These are phyloP conservation scores for Bradypodion ventrale DNA, from an alignment of 2,797 vertebrate species.

Conservation along the genomic window DNA sequence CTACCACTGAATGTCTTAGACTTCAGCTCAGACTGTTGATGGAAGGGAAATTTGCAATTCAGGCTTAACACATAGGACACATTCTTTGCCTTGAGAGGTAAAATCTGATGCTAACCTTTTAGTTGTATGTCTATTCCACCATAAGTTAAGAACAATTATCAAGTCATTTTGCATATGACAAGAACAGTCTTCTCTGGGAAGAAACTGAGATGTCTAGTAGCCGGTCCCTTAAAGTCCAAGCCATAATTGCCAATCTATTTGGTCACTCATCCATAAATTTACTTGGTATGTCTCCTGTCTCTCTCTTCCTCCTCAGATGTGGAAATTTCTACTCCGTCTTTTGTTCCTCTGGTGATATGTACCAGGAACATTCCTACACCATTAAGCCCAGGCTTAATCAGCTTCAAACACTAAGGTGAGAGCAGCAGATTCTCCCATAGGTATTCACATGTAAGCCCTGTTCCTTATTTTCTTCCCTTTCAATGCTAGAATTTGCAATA, in stretches of 20 bases:
- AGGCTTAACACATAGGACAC: background rate
- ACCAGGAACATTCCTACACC: background rate
- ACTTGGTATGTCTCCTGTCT: background rate
- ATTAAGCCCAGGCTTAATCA: background rate
- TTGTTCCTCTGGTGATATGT: background rate
- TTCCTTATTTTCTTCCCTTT: background rate
- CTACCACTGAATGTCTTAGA: background rate
- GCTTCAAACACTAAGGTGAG: background rate
- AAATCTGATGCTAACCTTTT: background rate
- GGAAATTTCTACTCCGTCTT: background rate
- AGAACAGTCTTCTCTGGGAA: no score
- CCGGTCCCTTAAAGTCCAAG: background rate
- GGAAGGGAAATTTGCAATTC: background rate
- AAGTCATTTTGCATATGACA: background rate
- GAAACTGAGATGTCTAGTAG: background rate
- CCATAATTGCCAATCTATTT: background rate
- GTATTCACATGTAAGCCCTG: background rate
- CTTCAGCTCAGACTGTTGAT: background rate
- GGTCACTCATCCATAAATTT: no score
- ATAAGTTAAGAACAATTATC: background rate
- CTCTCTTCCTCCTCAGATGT: background rate
- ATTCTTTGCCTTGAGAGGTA: background rate
- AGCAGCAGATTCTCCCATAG: background rate
- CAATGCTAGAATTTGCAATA: no score
- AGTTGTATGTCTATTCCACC: background rate